Base-by-base conservation (phyloP, 2,113 vertebrate species). In the Morphnarchus princeps region DNA sequence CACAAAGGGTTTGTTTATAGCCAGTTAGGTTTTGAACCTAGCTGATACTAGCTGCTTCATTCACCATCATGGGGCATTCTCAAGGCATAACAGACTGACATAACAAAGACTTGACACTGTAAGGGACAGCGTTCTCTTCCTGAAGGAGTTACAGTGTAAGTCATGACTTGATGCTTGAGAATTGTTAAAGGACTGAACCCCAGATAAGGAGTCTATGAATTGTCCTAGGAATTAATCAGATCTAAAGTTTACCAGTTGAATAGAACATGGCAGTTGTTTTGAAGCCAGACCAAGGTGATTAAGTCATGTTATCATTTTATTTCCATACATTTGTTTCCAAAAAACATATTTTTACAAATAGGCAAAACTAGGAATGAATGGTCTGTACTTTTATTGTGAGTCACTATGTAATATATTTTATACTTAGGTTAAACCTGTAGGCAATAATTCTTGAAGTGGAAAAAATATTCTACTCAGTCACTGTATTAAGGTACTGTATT, bases 111-210 rank as follows among this genome's bases (percentile, higher is more conserved):
- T 42, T 63, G 16, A 54, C n/a, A 25, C 38, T 36, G 9, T 42
- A 74, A 66, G 47, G 29, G 34, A 29, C 43, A 38, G 2, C 1
- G 1, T 74, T 42, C 47, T 73, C 20, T 50, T 89, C 43, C 22
- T 84, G 4, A 52, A 32, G 42, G 77, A 67, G 28, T 57, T 87
- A 11, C 0, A 0, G 9, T 16, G 3, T 21, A 45, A 59, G 22
- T 38, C 12, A 7, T 58, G 38, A 45, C 43, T 72, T 76, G 19
- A 58, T 71, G n/a, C 47, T 92, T 26, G 13, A 70, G n/a, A 57
- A 16, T 25, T 55, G 22, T 82, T 77, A 22, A 65, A 77, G 45
- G 18, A n/a, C 10, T 45, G n/a, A 58, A 85, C 31, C 18, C 22
- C 50, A 71, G 28, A 45, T 59, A 63, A 66, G 19, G 25, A 92